Base-by-base conservation (phyloP, 2,888 invertebrate genomes). In the Cynaeus angustus region DNA sequence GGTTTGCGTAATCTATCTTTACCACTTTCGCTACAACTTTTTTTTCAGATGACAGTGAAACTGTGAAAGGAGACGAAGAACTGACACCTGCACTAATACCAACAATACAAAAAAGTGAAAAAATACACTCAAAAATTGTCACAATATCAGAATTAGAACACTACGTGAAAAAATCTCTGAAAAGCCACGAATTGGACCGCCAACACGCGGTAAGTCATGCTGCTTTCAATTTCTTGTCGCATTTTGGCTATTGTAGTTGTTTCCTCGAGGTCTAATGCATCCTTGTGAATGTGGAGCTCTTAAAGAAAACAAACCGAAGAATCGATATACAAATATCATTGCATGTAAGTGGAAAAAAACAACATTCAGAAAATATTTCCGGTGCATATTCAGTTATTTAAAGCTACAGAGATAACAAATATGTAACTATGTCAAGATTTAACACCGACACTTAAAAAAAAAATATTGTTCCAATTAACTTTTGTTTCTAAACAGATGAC, bases 291-390 rank as follows among this genome's bases (percentile, higher is more conserved):
- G 83, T 55, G 87, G 86, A 3, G 76, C 78, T 33, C 62, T 81
- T n/a, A 79, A 82, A 10, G 77, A 82, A 70, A 86, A 86, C 64
- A 86, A 85, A 73, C 56, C 77, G 6, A 87, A 87, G 73, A 87
- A 87, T 78, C 81, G 87, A 61, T 87, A 87, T 64, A 83, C 78
- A 33, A 86, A 87, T 77, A 77, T 87, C 26, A 80, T 83, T 46
- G 85, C 87, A n/a, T 87, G 87, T 87, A 81, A 79, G 84, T 62
- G n/a, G n/a, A n/a, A 12, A 7, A 2, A 41, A 33, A 33, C 1
- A 5, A 28, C 7, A 7, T 28, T 28, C 28, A n/a, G n/a, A n/a
- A n/a, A n/a, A n/a, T n/a, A n/a, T n/a, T n/a, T n/a, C n/a, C n/a
- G n/a, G n/a, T n/a, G n/a, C n/a, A n/a, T n/a, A n/a, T n/a, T n/a